Conservation (phyloP, 2,797 vertebrate species). For the Cossypha caffra region DNA sequence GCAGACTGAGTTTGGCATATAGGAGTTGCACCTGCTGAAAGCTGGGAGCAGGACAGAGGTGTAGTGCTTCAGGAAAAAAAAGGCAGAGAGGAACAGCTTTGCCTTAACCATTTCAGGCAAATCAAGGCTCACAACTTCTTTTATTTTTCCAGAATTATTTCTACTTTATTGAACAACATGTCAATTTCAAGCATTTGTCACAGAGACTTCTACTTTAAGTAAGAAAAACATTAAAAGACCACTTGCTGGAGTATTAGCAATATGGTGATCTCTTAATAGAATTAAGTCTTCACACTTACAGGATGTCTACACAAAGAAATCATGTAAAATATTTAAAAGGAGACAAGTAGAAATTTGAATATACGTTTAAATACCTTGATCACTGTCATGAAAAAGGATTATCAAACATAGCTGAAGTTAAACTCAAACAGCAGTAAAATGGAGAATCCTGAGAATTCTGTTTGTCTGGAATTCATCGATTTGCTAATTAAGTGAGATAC, state of each 20-base stretch:
- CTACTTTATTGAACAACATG: background rate
- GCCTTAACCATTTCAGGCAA: background rate
- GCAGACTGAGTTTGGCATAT: background rate
- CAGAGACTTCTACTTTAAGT: background rate
- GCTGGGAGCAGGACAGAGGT: background rate
- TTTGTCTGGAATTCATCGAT: background rate
- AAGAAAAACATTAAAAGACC: background rate
- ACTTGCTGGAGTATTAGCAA: background rate
- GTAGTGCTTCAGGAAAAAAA: background rate
- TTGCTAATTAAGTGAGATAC: background rate
- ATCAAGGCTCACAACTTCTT: background rate
- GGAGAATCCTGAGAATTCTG: background rate
- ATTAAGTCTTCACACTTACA: background rate
- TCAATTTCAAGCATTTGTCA: background rate
- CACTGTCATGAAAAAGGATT: background rate
- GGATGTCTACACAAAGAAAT: background rate
- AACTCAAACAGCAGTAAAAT: background rate
- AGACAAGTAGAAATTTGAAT: background rate
- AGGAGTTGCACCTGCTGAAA: background rate
- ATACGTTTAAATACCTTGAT: background rate
- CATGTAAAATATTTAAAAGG: accelerated
- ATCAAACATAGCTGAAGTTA: background rate
- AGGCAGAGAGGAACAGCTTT: background rate
- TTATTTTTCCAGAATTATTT: background rate
- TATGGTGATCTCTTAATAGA: background rate